Conservation (phyloP, 2,797 vertebrate genomes). For the Pseudocheirus occidentalis region DNA sequence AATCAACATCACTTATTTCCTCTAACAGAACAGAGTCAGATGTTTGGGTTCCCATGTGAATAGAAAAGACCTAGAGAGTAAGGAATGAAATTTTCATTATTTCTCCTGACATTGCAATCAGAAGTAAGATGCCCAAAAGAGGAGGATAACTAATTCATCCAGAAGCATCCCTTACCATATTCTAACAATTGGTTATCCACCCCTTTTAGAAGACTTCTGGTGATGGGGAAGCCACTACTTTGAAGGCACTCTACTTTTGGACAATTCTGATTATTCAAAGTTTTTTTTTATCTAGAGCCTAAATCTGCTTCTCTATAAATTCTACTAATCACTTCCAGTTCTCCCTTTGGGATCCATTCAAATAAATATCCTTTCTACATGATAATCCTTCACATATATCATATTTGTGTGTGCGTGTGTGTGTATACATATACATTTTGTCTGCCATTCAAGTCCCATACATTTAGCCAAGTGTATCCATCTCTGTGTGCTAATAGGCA, state of each 20-base stretch:
- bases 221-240: not conserved
- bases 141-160: not conserved
- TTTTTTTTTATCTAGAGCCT: not conserved
- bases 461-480: not conserved
- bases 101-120: not conserved
- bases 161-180: not conserved
- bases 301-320: not conserved
- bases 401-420: not conserved
- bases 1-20: not conserved
- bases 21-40: conserved; percentile 11
- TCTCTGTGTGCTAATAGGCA: not conserved
- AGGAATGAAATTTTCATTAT: not conserved
- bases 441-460: not conserved
- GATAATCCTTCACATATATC: not conserved
- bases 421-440: not conserved
- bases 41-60: conserved; percentile 4
- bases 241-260: not conserved
- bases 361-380: not conserved
- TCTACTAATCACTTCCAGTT: not conserved
- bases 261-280: not conserved
- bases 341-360: not conserved
- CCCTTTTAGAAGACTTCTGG: not conserved
- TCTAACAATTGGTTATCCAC: not conserved
- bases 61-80: not conserved
- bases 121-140: not conserved